These are phyloP conservation scores for Pangasius sanitwongsei DNA, from an alignment of 2,797 vertebrate genomes.

Conservation along the genomic window DNA sequence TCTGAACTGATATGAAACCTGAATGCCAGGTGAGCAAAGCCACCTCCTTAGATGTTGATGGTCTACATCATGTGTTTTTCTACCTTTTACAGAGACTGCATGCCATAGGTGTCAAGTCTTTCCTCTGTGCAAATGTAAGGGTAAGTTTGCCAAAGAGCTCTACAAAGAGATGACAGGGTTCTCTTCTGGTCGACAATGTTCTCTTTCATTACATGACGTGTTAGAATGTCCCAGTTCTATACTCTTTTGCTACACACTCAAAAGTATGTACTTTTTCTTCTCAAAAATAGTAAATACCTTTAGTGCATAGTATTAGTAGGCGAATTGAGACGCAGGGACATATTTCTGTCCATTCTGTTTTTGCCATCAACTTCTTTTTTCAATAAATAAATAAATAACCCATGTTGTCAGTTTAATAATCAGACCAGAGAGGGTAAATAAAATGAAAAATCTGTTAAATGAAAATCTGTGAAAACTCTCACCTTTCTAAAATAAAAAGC, in stretches of 20 bases:
- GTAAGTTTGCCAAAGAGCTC: background rate
- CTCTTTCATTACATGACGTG: too few relatives aligned
- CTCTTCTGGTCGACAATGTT: too few relatives aligned
- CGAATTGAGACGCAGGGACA: too few relatives aligned
- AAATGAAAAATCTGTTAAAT: background rate
- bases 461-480: background rate
- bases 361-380: background rate
- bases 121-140: background rate
- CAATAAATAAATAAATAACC: background rate
- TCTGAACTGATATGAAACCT: background rate
- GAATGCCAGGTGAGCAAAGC: background rate
- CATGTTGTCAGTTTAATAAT: background rate
- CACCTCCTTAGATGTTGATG: background rate
- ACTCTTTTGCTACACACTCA: too few relatives aligned
- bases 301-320: too few relatives aligned
- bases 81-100: background rate
- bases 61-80: background rate
- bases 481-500: background rate
- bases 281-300: too few relatives aligned
- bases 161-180: background rate
- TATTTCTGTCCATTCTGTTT: background rate
- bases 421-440: background rate
- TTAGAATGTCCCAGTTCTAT: too few relatives aligned
- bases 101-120: background rate
- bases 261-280: too few relatives aligned